Evolutionary conservation across 1,140 invertebrate species (phyloP), one percentile per base, ranked within the genome.

Genomic region (Habropoda laboriosa): DNA sequence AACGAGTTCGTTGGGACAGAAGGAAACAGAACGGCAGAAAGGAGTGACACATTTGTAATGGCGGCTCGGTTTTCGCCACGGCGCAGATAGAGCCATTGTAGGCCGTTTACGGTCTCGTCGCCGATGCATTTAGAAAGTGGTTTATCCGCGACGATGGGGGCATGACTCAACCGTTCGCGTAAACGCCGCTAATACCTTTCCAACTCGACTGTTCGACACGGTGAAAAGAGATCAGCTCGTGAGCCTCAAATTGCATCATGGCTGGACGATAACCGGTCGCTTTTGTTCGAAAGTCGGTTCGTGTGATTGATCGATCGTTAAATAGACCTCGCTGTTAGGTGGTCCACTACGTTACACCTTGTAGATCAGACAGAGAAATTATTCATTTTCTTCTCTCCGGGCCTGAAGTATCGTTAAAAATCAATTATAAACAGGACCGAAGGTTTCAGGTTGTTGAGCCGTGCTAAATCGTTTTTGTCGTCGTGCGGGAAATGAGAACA

Each of bases 71-170:
- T 76, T 73, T 49, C 72, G 74, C 47, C 72, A 80, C 60, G 83
- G 49, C 67, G 60, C 76, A 76, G 86, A 89, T 89, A 83, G 80
- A 89, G 81, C 79, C 67, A 89, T 89, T 88, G 86, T 88, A 63
- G 78, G 81, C 88, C 87, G 87, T 88, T 89, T 89, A 89, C 83
- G 88, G 82, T 85, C 82, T 80, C 79, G 79, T 72, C 78, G 80
- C 51, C 80, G 81, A 87, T 89, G 79, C 83, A 88, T 89, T 89
- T 89, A 89, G 88, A 89, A 89, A 89, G 88, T 88, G 87, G 84
- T 83, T 88, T 86, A 88, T 86, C 83, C 70, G 53, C 68, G 66
- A 82, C 80, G 86, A 89, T 86, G 83, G 79, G 85, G 85, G 83
- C 78, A 87, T 89, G 87, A 89, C 85, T 88, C 87, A 89, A 89